Percentiles rank a stretch among this genome's conserved stretches.
These are phyloP conservation scores for Brachynemurus nebulosus DNA, from an alignment of 2,888 invertebrate genomes.

Conservation along the genomic window DNA sequence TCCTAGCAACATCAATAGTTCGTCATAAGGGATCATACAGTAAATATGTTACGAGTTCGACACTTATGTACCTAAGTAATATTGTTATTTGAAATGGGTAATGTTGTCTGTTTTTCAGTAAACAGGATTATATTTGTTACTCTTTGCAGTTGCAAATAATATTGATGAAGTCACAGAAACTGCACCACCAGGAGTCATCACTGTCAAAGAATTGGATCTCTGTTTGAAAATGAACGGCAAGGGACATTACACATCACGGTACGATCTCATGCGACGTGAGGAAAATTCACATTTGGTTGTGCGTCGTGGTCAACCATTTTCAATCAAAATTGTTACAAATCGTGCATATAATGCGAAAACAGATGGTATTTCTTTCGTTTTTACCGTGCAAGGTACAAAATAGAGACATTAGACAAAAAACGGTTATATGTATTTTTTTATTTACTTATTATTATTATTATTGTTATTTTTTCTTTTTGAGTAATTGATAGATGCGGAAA, in stretches of 20 bases:
- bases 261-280: slow-evolving; percentile 51
- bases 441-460: too few relatives aligned
- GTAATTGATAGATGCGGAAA: slow-evolving; percentile 58
- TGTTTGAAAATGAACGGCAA: slow-evolving; percentile 59
- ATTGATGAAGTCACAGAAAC: slow-evolving; percentile 19
- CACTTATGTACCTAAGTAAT: too few relatives aligned
- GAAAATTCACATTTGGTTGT: slow-evolving; percentile 51
- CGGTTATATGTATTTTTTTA: background rate
- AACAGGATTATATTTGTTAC: too few relatives aligned
- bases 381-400: slow-evolving; percentile 52
- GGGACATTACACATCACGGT: slow-evolving; percentile 64
- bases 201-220: slow-evolving; percentile 58
- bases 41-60: too few relatives aligned
- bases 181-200: slow-evolving; percentile 42
- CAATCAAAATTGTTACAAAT: slow-evolving; percentile 54
- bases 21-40: too few relatives aligned
- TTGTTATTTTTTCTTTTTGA: too few relatives aligned
- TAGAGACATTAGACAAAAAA: background rate
- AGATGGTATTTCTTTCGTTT: slow-evolving; percentile 75
- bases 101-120: too few relatives aligned
- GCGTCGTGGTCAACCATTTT: slow-evolving; percentile 71
- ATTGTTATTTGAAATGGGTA: too few relatives aligned
- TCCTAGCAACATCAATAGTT: too few relatives aligned
- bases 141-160: slow-evolving; percentile 13
- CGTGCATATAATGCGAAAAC: slow-evolving; percentile 55